Percentiles rank a stretch among this genome's conserved stretches.
Evolutionary conservation across 92 coral and sea anemone genomes (phyloP).

Genomic region (Paramuricea clavata): DNA sequence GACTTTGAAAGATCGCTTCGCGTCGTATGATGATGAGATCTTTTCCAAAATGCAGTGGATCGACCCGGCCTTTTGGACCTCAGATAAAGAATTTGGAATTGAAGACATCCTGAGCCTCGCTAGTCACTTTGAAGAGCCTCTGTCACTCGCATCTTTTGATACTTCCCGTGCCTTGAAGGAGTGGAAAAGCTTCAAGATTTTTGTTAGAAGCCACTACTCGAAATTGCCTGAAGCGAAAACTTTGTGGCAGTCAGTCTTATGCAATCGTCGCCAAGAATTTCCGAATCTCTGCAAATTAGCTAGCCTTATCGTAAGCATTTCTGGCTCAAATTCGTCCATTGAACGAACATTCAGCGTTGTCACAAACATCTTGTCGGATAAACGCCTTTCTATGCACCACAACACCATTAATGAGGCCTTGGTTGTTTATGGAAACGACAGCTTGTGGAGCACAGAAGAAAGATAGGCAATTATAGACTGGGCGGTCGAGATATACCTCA

Average conservation of each 20-base stretch:
- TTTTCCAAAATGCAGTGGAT: constrained; percentile 54
- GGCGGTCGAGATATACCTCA: constrained; percentile 9
- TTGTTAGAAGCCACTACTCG: constrained; percentile 29
- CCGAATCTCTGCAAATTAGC: constrained; percentile 28
- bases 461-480: constrained; percentile 1
- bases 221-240: constrained; percentile 14
- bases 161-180: constrained; percentile 24
- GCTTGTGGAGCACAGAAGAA: constrained; percentile 18
- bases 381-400: constrained; percentile 23
- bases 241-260: constrained; percentile 4
- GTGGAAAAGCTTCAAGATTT: constrained; percentile 47
- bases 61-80: constrained; percentile 51
- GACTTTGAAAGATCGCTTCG: constrained; percentile 44
- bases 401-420: constrained; percentile 18
- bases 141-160: constrained; percentile 29
- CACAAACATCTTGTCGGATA: constrained; percentile 20
- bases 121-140: constrained; percentile 34
- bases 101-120: constrained; percentile 37
- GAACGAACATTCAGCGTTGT: constrained; percentile 15
- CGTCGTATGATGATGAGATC: constrained; percentile 25
- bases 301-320: constrained; percentile 16
- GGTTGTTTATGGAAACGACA: background rate
- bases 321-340: constrained; percentile 12
- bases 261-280: constrained; percentile 14
- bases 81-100: constrained; percentile 20